phyloP scores from a whole-genome alignment of 1,140 invertebrate genomes.

The Coenobita brevimanus region DNA sequence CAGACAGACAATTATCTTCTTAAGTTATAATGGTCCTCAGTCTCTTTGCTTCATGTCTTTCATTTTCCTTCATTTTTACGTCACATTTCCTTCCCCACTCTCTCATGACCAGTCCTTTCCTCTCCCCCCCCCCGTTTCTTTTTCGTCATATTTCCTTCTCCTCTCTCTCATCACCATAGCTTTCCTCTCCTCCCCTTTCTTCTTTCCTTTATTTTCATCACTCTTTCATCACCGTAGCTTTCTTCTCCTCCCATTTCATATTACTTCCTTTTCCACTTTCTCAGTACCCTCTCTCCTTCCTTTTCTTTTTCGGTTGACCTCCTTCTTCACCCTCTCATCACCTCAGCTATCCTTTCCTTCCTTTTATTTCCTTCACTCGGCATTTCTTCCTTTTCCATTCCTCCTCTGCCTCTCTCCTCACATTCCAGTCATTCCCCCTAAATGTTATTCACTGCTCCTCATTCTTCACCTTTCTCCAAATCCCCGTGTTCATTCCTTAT shows the following conservation, averaged over 20 bases:
- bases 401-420: neutral
- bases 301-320: neutral
- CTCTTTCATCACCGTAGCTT: neutral
- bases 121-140: no score
- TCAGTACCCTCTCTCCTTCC: neutral
- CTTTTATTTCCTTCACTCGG: neutral
- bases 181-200: no score
- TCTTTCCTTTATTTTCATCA: neutral
- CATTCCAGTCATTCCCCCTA: no score
- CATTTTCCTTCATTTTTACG: neutral
- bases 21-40: no score
- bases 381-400: no score
- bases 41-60: no score
- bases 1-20: no score
- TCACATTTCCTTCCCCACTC: neutral
- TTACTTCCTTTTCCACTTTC: neutral
- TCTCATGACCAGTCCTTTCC: neutral
- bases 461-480: no score
- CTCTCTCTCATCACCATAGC: neutral
- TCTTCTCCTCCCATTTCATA: neutral
- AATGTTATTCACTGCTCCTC: no score
- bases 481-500: no score
- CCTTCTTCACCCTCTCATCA: neutral
- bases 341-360: neutral
- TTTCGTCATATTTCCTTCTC: slow-evolving; percentile 2